Evolutionary conservation across 2,797 vertebrate genomes (phyloP).

Genomic region (Dermochelys coriacea): DNA sequence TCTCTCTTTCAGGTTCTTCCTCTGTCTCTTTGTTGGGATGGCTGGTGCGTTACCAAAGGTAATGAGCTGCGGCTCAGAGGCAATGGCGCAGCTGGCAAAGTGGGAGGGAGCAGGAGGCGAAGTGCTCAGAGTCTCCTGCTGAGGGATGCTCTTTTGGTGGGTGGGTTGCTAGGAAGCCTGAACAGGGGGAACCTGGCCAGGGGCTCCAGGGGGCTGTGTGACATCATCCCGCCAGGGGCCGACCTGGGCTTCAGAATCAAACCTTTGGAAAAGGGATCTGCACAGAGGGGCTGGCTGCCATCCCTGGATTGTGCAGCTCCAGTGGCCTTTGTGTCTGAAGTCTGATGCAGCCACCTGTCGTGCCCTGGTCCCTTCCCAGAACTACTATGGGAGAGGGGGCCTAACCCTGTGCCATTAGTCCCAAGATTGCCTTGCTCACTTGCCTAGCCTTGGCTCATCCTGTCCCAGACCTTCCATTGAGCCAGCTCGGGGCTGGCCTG

Average conservation of each 20-base stretch:
- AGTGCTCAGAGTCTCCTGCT: not conserved
- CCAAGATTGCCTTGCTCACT: not conserved
- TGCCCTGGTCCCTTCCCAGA: no score
- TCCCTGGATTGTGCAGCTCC: not conserved
- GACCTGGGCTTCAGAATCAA: not conserved
- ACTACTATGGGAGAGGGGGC: no score
- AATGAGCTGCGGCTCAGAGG: slow-evolving; percentile 8
- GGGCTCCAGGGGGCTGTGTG: not conserved
- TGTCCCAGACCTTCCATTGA: not conserved
- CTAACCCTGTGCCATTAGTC: not conserved
- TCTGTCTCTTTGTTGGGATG: slow-evolving; percentile 93
- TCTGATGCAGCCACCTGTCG: no score
- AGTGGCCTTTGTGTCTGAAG: not conserved
- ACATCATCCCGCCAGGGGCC: not conserved
- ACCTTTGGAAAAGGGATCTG: not conserved
- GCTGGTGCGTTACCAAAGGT: slow-evolving; percentile 90
- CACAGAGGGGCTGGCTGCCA: not conserved
- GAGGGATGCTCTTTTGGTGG: not conserved
- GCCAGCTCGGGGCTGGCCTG: not conserved
- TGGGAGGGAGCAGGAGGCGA: no score
- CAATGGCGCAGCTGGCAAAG: no score
- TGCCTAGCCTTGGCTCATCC: not conserved
- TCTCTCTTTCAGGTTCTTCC: slow-evolving; percentile 89
- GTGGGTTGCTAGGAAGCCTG: not conserved
- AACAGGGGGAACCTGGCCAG: not conserved